Evolutionary conservation across 2,797 vertebrate species (phyloP).

Genomic region (Sebastes matsubarae): DNA sequence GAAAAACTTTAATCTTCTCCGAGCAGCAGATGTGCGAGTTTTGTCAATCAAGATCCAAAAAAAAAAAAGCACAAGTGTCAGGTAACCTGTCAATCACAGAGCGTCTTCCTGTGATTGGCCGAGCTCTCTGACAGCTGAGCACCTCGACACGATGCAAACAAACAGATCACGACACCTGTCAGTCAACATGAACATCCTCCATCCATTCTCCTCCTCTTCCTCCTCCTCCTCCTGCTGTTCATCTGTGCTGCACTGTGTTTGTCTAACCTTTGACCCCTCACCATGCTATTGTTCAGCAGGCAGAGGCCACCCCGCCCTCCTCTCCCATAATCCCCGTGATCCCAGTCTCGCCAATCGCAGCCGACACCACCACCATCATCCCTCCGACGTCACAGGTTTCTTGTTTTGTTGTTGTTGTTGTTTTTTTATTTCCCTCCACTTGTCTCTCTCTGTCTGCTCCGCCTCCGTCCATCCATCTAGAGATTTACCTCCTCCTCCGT

Average conservation of each 20-base stretch:
- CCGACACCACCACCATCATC: slow-evolving; percentile 88
- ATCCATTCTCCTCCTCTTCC: neutral
- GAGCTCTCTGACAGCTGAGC: neutral
- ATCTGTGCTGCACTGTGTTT: slow-evolving; percentile 69
- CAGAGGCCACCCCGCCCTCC: slow-evolving; percentile 90
- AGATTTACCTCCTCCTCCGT: neutral
- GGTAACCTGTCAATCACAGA: slow-evolving; percentile 27
- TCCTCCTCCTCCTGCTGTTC: slow-evolving; percentile 24
- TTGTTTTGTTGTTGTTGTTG: slow-evolving; percentile 37
- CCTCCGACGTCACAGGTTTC: slow-evolving; percentile 67
- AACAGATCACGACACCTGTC: neutral
- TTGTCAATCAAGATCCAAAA: slow-evolving; percentile 4
- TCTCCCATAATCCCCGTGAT: slow-evolving; percentile 94
- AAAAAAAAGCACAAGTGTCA: neutral
- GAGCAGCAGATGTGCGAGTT: neutral
- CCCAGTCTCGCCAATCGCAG: slow-evolving; percentile 92
- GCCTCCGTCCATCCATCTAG: slow-evolving; percentile 19
- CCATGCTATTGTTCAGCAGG: slow-evolving; percentile 89
- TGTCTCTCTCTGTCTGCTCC: slow-evolving; percentile 54
- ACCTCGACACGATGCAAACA: neutral
- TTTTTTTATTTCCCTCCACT: slow-evolving; percentile 43
- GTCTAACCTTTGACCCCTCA: slow-evolving; percentile 83
- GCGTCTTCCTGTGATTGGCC: slow-evolving; percentile 19
- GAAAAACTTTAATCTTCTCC: slow-evolving; percentile 35
- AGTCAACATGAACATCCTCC: neutral